phyloP scores from a whole-genome alignment of 2,113 vertebrate genomes.

The Tragelaphus scriptus region DNA sequence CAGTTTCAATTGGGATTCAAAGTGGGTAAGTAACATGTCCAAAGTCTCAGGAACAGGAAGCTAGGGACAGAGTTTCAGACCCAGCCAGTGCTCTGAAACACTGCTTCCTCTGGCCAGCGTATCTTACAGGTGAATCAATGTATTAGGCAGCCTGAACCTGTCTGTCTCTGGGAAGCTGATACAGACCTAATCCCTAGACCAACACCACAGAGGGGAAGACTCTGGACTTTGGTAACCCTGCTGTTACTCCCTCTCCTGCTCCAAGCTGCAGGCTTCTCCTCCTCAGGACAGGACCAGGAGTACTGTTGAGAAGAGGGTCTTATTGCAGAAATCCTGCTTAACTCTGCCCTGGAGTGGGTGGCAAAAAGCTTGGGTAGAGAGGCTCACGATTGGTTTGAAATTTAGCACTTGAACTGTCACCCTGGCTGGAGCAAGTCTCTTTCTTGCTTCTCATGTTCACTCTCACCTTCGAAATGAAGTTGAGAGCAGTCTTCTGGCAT shows the following conservation, averaged over 20 bases:
- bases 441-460: background rate
- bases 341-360: background rate
- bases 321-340: background rate
- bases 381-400: background rate
- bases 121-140: slow-evolving; percentile 44
- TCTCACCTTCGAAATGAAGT: background rate
- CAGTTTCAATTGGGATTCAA: background rate
- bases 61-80: background rate
- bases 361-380: background rate
- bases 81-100: background rate
- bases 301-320: accelerated
- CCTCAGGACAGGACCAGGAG: background rate
- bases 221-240: slow-evolving; percentile 6
- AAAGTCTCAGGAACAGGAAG: background rate
- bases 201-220: background rate
- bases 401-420: background rate
- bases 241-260: background rate
- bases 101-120: background rate
- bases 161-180: slow-evolving; percentile 27
- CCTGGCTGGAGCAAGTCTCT: background rate
- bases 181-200: slow-evolving; percentile 2
- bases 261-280: background rate
- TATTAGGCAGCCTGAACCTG: slow-evolving; percentile 55
- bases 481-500: background rate
- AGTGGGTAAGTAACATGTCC: background rate